phyloP scores from a whole-genome alignment of 2,113 vertebrate species.

The Chloropsis cyanopogon region DNA sequence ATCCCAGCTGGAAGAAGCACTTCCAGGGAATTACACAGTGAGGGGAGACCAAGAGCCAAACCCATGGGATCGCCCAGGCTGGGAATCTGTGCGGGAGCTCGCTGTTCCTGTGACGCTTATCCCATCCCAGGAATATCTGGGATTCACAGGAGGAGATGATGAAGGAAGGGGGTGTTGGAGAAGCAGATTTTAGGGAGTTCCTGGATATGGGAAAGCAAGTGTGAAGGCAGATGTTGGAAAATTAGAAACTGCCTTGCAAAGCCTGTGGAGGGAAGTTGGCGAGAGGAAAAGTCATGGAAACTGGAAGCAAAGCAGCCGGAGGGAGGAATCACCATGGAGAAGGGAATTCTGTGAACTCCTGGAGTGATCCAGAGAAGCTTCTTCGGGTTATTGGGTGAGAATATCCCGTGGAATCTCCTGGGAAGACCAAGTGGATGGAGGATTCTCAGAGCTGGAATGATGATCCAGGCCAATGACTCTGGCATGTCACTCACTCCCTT shows the following conservation, averaged over 20 bases:
- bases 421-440: not conserved
- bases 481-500: fast-evolving
- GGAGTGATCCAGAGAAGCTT: not conserved
- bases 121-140: not conserved
- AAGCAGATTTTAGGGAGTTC: not conserved
- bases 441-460: not conserved
- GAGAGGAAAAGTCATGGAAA: not conserved
- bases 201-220: not conserved
- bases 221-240: not conserved
- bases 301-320: not conserved
- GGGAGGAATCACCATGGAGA: not conserved
- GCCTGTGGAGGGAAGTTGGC: not conserved
- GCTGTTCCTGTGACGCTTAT: not conserved
- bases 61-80: fast-evolving
- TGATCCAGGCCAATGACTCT: fast-evolving
- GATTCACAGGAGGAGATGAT: not conserved
- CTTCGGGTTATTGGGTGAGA: not conserved
- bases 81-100: not conserved
- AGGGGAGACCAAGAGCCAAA: not conserved
- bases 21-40: not conserved
- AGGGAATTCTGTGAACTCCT: not conserved
- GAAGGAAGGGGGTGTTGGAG: not conserved
- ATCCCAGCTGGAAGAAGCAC: not conserved
- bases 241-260: not conserved
- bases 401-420: not conserved